phyloP scores from a whole-genome alignment of 2,113 vertebrate species.

The Bufo bufo region DNA sequence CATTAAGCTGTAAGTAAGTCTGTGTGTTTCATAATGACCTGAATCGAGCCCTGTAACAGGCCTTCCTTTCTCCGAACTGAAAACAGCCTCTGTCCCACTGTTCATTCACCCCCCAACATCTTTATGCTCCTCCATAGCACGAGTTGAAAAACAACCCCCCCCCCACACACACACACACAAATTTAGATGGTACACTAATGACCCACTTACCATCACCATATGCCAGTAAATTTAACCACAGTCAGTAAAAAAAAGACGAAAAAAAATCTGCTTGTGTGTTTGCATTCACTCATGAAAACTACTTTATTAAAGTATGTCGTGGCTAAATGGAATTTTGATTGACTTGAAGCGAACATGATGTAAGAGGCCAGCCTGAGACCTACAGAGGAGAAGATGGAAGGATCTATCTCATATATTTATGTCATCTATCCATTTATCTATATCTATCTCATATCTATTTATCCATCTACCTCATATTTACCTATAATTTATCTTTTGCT shows the following conservation, averaged over 20 bases:
- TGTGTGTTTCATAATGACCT: slow-evolving; percentile 55
- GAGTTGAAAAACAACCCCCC: slow-evolving; percentile 26
- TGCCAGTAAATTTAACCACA: slow-evolving; percentile 49
- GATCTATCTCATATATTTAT: background rate
- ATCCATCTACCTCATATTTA: background rate
- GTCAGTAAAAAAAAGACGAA: slow-evolving; percentile 10
- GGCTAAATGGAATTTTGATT: slow-evolving; percentile 15
- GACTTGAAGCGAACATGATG: background rate
- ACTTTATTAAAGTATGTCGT: slow-evolving; percentile 5
- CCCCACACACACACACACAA: background rate
- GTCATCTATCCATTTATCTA: background rate
- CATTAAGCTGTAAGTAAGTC: slow-evolving; percentile 55
- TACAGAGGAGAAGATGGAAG: background rate
- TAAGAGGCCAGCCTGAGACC: background rate
- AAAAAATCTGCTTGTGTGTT: slow-evolving; percentile 39
- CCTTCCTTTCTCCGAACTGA: slow-evolving; percentile 48
- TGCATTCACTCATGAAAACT: slow-evolving; percentile 31
- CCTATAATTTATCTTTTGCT: too few relatives aligned
- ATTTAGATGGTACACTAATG: slow-evolving; percentile 50
- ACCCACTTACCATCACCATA: slow-evolving; percentile 48
- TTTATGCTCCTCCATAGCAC: slow-evolving; percentile 17
- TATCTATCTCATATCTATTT: background rate
- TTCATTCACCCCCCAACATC: slow-evolving; percentile 22
- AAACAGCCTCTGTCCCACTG: slow-evolving; percentile 52
- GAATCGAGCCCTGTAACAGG: slow-evolving; percentile 52